These are phyloP conservation scores for Nannospalax galili DNA, from an alignment of 2,113 vertebrate genomes.

Conservation along the genomic window DNA sequence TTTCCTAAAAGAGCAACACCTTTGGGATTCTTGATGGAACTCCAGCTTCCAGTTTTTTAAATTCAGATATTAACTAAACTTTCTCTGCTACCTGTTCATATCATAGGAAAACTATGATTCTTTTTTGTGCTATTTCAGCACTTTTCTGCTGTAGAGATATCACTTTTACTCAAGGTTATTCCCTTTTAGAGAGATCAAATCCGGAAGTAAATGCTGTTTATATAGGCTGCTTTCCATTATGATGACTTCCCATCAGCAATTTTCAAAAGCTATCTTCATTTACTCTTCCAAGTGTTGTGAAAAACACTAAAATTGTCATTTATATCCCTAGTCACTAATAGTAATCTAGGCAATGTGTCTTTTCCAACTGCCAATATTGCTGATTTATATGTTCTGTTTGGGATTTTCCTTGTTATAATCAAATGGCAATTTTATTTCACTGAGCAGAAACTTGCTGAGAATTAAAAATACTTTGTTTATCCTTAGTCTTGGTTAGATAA, in stretches of 20 bases:
- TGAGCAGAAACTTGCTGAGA: slow-evolving; percentile 69
- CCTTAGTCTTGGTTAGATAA: slow-evolving; percentile 18
- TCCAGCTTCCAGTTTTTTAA: neutral
- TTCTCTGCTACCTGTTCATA: slow-evolving; percentile 32
- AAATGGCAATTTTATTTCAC: slow-evolving; percentile 71
- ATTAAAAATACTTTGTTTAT: slow-evolving; percentile 77
- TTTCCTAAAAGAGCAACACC: neutral
- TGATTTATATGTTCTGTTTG: slow-evolving; percentile 74
- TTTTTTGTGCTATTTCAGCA: slow-evolving; percentile 69
- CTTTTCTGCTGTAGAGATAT: slow-evolving; percentile 59
- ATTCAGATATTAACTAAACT: neutral
- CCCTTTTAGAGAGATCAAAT: slow-evolving; percentile 67
- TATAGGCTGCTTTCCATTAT: slow-evolving; percentile 66
- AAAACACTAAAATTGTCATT: slow-evolving; percentile 78
- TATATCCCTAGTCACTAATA: slow-evolving; percentile 76
- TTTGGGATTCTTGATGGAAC: neutral
- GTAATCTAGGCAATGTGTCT: slow-evolving; percentile 71
- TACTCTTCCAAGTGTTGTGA: slow-evolving; percentile 76
- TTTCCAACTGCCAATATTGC: slow-evolving; percentile 74
- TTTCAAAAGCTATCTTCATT: slow-evolving; percentile 81
- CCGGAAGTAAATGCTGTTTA: slow-evolving; percentile 71
- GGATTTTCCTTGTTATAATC: slow-evolving; percentile 57
- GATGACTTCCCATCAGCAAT: slow-evolving; percentile 78
- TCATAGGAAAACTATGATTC: slow-evolving; percentile 21
- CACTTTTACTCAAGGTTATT: slow-evolving; percentile 38